Evolutionary conservation across 2,888 invertebrate species (phyloP), one percentile per base, ranked within the genome.

Genomic region (Dasysyrphus tricinctus): DNA sequence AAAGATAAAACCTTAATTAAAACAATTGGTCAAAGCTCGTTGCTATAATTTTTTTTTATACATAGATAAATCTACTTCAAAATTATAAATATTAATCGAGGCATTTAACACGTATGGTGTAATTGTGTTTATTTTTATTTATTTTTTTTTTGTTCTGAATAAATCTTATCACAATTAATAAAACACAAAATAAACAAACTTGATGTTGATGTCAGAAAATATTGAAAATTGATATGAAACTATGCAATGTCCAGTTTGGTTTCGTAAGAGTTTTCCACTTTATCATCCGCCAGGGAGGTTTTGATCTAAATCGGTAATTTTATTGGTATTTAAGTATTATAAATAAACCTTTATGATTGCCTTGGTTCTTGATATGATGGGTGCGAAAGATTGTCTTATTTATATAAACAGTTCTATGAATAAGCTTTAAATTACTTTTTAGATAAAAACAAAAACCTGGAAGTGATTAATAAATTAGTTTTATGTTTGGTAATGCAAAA

Each of bases 1-100:
- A 24, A 24, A 9, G 57, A 57, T 57, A 34, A 32, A 57, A 57
- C 32, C 34, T 6, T 14, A 37, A 34, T 37, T 37, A 57, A 57
- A 32, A 37, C 34, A 37, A 57, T 37, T 57, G 51, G 24, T 6
- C 51, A 51, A 51, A 51, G 51, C 51, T 51, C 19, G 47, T 51
- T 14, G 8, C 11, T 19, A 49, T 37, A 37, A 37, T 37, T 9
- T 49, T 24, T 47, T 19, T 49, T 37, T 37, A 8, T 37, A 6
- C 11, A 51, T 11, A 51, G 51, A 51, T 51, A 51, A 51, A 3
- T 51, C 51, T 24, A 51, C 51, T 51, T 51, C 24, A 51, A 51
- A 24, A 24, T 24, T 24, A 51, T 51, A 51, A 51, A 51, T 51
- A 37, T 37, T 37, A 51, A 51, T 51, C 51, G 14, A 51, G 51